Evolutionary conservation across 2,888 invertebrate genomes (phyloP).

Genomic region (Diaperis boleti): DNA sequence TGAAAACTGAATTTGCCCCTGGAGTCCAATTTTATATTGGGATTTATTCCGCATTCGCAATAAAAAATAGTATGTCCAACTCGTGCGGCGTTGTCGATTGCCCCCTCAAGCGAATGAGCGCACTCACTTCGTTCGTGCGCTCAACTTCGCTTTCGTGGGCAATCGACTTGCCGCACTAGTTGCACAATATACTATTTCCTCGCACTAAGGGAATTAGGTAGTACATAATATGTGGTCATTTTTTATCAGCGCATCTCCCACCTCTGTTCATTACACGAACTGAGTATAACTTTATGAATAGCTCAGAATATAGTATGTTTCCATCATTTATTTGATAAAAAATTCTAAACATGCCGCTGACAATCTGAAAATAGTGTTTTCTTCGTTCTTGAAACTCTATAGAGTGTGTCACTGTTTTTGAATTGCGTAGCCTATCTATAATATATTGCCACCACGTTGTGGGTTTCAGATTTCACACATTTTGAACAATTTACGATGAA

Average conservation of each 20-base stretch:
- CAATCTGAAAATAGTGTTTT: conserved; percentile 15
- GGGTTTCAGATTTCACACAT: conserved; percentile 61
- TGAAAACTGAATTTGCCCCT: too few relatives aligned
- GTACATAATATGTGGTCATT: too few relatives aligned
- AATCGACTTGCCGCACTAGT: too few relatives aligned
- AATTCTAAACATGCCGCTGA: conserved; percentile 15
- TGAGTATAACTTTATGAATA: conserved; percentile 35
- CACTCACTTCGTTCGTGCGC: too few relatives aligned
- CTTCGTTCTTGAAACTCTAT: conserved; percentile 33
- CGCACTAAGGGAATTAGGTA: too few relatives aligned
- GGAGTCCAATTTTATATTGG: too few relatives aligned
- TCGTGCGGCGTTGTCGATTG: too few relatives aligned
- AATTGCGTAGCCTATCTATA: conserved; percentile 44
- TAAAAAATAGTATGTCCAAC: too few relatives aligned
- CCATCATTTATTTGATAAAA: conserved; percentile 37
- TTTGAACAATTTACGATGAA: conserved; percentile 61
- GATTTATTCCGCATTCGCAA: too few relatives aligned
- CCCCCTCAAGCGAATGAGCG: too few relatives aligned
- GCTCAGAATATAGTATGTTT: conserved; percentile 29
- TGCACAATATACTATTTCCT: too few relatives aligned
- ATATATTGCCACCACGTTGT: conserved; percentile 57
- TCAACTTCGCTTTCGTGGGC: too few relatives aligned
- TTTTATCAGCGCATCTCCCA: conserved; percentile 17
- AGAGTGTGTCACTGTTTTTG: conserved; percentile 18
- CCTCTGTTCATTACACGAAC: conserved; percentile 9